Evolutionary conservation across 35 echinoderm and acorn worm genomes (phyloP), one percentile per base, ranked within the genome.

Genomic region (Eucidaris tribuloides): DNA sequence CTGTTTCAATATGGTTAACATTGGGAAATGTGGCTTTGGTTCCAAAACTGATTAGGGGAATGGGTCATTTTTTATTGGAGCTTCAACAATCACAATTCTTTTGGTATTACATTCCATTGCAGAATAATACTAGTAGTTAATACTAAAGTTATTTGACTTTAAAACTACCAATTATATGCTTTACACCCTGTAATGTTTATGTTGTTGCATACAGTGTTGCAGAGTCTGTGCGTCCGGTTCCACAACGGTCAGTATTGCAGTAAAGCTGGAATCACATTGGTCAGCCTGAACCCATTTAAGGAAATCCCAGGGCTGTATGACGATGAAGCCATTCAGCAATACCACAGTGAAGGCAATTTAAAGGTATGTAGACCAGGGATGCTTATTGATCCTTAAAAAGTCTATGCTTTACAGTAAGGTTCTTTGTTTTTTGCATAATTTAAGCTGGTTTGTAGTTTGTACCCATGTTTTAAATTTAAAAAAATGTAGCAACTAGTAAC

Each of bases 221-320:
- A 85, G 35, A 91, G 88, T 79, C 68, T 96, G 9, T n/a, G 78
- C 25, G 52, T 17, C 1, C 60, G 93, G 36, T 96, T 81, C 50
- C 38, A 71, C 3, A 61, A 31, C 15, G 83, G 63, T 30, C 37
- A 72, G 20, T 74, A 65, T 58, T 87, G 79, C 70, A 96, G 82
- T 50, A 87, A 87, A 32, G 89, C 93, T 59, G 93, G 93, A 9
- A 84, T 88, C 17, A 96, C 93, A 0, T 72, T 92, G 48, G 46
- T 96, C 25, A 81, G 71, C 7, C 66, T 96, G 19, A 96, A 96
- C 62, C 93, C 93, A 23, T 96, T 96, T 42, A 96, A 65, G 56
- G 59, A 74, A 35, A 58, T 94, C 35, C 42, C 68, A 30, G 86
- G 74, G 20, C 62, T 84, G 35, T 94, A 90, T 82, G 84, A 64